A percentile compares a stretch with the other conserved stretches of the same genome.
Conservation (phyloP, 2,888 invertebrate species). For the Galeruca laticollis region DNA sequence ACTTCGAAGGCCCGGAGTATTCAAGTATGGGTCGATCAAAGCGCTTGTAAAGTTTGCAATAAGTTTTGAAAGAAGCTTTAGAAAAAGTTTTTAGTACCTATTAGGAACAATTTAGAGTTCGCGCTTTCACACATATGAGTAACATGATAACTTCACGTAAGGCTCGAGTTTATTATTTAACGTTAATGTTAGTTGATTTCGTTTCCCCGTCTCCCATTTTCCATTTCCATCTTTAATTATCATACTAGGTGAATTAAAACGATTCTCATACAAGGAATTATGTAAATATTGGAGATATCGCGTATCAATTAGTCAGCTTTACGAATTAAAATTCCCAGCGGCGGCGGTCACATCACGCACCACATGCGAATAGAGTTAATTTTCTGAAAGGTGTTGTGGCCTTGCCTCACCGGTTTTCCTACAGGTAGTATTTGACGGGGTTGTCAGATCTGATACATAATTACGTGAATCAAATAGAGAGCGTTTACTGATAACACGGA, state of each 20-base stretch:
- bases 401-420: slow-evolving; percentile 43
- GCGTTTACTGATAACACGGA: not conserved
- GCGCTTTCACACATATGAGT: no score
- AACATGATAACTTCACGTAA: no score
- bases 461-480: slow-evolving; percentile 6
- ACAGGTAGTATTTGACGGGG: slow-evolving; percentile 36
- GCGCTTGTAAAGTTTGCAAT: no score
- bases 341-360: slow-evolving; percentile 41
- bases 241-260: not conserved
- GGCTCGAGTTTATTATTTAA: no score
- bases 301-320: not conserved
- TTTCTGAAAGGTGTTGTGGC: slow-evolving; percentile 45
- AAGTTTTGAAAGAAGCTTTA: no score
- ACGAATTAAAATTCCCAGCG: slow-evolving; percentile 19
- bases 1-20: no score
- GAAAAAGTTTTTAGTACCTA: no score
- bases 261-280: no score
- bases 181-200: no score
- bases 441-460: not conserved
- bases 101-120: no score
- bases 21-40: no score
- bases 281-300: not conserved
- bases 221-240: not conserved
- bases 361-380: slow-evolving; percentile 43
- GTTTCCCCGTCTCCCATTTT: not conserved